Evolutionary conservation across 2,797 vertebrate genomes (phyloP).

Genomic region (Pelobates cultripes): DNA sequence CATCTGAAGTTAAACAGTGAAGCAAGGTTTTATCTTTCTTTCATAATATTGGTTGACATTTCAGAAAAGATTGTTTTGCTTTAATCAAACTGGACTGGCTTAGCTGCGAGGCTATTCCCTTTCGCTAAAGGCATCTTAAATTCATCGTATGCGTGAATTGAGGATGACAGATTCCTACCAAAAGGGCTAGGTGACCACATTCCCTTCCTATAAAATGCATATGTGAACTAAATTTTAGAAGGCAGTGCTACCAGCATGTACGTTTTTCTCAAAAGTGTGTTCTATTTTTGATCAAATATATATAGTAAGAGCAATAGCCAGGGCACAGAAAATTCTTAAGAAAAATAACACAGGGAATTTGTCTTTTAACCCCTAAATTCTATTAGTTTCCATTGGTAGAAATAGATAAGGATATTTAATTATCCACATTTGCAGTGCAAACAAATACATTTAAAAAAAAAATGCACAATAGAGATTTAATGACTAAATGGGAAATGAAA

Average conservation of each 20-base stretch:
- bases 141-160: conserved; percentile 64
- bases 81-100: conserved; percentile 63
- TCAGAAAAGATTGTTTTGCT: conserved; percentile 56
- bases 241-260: conserved; percentile 62
- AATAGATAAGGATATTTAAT: too few relatives aligned
- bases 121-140: conserved; percentile 64
- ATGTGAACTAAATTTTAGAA: conserved; percentile 65
- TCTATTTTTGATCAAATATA: conserved; percentile 35
- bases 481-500: too few relatives aligned
- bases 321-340: too few relatives aligned
- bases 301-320: not conserved
- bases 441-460: too few relatives aligned
- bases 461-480: too few relatives aligned
- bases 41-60: conserved; percentile 56
- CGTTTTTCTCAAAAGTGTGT: conserved; percentile 59
- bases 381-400: too few relatives aligned
- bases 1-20: not conserved
- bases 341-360: not conserved
- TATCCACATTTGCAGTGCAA: too few relatives aligned
- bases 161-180: conserved; percentile 62
- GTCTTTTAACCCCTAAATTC: too few relatives aligned
- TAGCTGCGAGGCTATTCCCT: conserved; percentile 59
- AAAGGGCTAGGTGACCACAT: conserved; percentile 62
- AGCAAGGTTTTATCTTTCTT: conserved; percentile 39
- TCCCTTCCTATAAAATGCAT: conserved; percentile 61